These are phyloP conservation scores for Drosophila cardini DNA, from an alignment of 1,140 invertebrate genomes.

Conservation along the genomic window DNA sequence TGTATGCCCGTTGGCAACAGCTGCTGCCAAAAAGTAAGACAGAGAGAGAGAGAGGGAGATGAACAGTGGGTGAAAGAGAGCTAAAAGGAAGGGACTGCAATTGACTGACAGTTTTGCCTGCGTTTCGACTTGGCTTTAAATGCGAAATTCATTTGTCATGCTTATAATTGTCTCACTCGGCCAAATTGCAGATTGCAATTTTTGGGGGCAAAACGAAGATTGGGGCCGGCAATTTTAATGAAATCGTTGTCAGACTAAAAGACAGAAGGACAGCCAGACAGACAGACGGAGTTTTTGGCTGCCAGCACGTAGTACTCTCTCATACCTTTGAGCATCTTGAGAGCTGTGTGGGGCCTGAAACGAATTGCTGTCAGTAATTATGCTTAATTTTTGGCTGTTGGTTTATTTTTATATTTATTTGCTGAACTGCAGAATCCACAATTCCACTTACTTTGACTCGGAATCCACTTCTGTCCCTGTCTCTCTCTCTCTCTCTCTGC, in stretches of 20 bases:
- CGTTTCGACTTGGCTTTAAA: constrained; percentile 47
- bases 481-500: neutral
- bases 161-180: constrained; percentile 82
- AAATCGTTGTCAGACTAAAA: constrained; percentile 64
- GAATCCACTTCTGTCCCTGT: too few species aligned
- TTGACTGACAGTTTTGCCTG: constrained; percentile 67
- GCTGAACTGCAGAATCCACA: constrained; percentile 24
- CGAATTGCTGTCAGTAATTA: constrained; percentile 81
- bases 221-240: constrained; percentile 75
- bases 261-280: constrained; percentile 1
- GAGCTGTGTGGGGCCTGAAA: constrained; percentile 63
- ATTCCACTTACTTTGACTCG: constrained; percentile 35
- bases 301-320: constrained; percentile 61
- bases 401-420: constrained; percentile 67
- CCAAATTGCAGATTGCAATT: constrained; percentile 65
- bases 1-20: constrained; percentile 68
- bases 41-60: neutral
- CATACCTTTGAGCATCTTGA: constrained; percentile 25
- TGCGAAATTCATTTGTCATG: constrained; percentile 83
- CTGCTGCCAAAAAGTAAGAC: constrained; percentile 32
- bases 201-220: constrained; percentile 25
- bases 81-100: constrained; percentile 19
- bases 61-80: neutral
- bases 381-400: constrained; percentile 78
- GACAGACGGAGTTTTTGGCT: constrained; percentile 21